A percentile compares a stretch with the other conserved stretches of the same genome.
phyloP scores from a whole-genome alignment of 2,888 invertebrate species.

The Acanthosepion lycidas region DNA sequence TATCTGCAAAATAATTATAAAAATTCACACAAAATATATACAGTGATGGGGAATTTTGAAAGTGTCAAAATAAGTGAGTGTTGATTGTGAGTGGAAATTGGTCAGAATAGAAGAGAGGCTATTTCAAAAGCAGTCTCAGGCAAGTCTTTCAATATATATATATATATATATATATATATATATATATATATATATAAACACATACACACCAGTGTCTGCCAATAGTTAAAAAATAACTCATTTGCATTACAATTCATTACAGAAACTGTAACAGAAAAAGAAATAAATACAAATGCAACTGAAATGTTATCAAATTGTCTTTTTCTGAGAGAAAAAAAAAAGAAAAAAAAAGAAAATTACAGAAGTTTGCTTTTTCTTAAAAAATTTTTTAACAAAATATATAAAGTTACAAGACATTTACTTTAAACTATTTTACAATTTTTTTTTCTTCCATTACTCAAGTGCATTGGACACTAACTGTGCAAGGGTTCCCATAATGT shows the following conservation, averaged over 20 bases:
- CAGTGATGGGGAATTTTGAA: neutral
- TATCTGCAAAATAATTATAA: neutral
- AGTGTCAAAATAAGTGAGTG: neutral
- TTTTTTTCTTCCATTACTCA: neutral
- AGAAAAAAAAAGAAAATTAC: neutral
- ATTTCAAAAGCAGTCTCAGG: neutral
- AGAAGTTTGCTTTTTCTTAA: neutral
- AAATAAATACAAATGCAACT: neutral
- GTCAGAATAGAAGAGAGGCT: neutral
- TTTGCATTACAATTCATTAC: constrained; percentile 18
- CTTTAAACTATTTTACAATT: neutral
- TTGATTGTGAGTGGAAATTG: neutral
- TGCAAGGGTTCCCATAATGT: neutral
- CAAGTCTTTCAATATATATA: neutral
- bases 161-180: too few species aligned
- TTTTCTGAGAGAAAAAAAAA: neutral
- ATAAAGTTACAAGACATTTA: neutral
- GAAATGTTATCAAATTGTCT: too few species aligned
- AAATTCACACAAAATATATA: neutral
- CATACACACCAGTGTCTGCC: too few species aligned
- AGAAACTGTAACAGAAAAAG: neutral
- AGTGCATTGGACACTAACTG: neutral
- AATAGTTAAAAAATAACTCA: neutral
- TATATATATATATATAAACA: too few species aligned
- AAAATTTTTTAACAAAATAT: neutral